Evolutionary conservation across 2,888 invertebrate genomes (phyloP), one percentile per base, ranked within the genome.

Genomic region (Silvanus unidentatus): DNA sequence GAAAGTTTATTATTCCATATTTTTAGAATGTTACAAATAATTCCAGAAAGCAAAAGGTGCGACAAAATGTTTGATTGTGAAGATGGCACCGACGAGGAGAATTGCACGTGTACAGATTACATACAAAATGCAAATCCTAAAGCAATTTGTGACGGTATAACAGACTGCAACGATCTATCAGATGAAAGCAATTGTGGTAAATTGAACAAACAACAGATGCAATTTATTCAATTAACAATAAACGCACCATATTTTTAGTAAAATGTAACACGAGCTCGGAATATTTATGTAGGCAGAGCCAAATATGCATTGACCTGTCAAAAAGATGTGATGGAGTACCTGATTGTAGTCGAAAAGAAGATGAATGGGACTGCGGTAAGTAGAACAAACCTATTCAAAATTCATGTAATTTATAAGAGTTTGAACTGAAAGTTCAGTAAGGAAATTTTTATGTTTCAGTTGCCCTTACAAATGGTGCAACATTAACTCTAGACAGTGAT

Each of bases 321-420:
- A 74, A 78, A 50, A 77, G 78, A 12, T 91, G 91, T 62, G 80
- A 91, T 67, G 78, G 76, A 16, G 67, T 63, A 36, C 56, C 70
- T 1, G 82, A 90, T 54, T 90, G 90, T 63, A 72, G 73, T 12
- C 69, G 77, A 52, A 78, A 78, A 16, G 89, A 89, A 71, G 91
- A 91, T 63, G 91, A 91, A 74, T 62, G 76, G 40, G 81, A 88
- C 64, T 91, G 91, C 64, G 79, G 88, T 88, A 70, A 79, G 84
- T 66, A 44, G 34, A 15, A 32, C 9, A 36, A 15, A 13, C 37
- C 16, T 13, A 15, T 37, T 27, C 14, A n/a, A 12, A 30, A 11
- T 28, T 11, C 27, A 27, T 40, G 39, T 37, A 39, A 42, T 45
- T 43, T 45, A 42, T 45, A 32, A 32, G 32, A n/a, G 32, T 32